phyloP scores from a whole-genome alignment of 2,113 vertebrate species.

The Psilopogon haemacephalus region DNA sequence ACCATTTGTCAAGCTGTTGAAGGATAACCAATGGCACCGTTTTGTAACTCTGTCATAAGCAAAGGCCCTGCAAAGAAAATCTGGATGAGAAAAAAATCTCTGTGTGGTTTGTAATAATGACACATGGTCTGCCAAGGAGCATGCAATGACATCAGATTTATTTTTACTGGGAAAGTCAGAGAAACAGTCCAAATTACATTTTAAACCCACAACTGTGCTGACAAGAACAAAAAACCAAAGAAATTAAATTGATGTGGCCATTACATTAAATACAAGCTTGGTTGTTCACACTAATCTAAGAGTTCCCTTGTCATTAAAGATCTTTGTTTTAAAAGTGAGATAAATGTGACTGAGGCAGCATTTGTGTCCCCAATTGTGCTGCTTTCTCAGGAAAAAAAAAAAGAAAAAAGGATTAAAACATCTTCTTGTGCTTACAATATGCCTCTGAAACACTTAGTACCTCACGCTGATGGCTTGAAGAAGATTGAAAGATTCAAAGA shows the following conservation, averaged over 20 bases:
- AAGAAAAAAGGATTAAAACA: not conserved
- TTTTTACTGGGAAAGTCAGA: slow-evolving; percentile 44
- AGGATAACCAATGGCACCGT: slow-evolving; percentile 93
- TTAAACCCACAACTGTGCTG: slow-evolving; percentile 54
- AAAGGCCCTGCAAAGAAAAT: slow-evolving; percentile 81
- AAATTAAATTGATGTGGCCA: slow-evolving; percentile 40
- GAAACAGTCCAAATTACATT: slow-evolving; percentile 41
- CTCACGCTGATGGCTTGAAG: not conserved
- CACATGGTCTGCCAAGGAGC: slow-evolving; percentile 53
- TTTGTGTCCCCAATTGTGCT: not conserved
- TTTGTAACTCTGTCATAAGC: slow-evolving; percentile 83
- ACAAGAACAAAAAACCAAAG: slow-evolving; percentile 48
- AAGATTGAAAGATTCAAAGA: not conserved
- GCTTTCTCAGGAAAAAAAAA: not conserved
- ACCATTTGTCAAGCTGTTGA: slow-evolving; percentile 88
- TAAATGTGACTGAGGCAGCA: slow-evolving; percentile 7
- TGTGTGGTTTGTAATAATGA: slow-evolving; percentile 58
- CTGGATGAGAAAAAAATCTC: slow-evolving; percentile 64
- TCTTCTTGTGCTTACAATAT: not conserved
- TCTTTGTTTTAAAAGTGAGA: slow-evolving; percentile 49
- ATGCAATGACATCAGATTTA: slow-evolving; percentile 55
- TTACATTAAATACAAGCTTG: slow-evolving; percentile 49
- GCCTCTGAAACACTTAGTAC: not conserved
- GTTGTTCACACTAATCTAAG: slow-evolving; percentile 48
- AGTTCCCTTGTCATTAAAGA: slow-evolving; percentile 32